A percentile compares a stretch with the other conserved stretches of the same genome.
phyloP scores from a whole-genome alignment of 2,888 invertebrate species.

The Cyrtodaria siliqua region DNA sequence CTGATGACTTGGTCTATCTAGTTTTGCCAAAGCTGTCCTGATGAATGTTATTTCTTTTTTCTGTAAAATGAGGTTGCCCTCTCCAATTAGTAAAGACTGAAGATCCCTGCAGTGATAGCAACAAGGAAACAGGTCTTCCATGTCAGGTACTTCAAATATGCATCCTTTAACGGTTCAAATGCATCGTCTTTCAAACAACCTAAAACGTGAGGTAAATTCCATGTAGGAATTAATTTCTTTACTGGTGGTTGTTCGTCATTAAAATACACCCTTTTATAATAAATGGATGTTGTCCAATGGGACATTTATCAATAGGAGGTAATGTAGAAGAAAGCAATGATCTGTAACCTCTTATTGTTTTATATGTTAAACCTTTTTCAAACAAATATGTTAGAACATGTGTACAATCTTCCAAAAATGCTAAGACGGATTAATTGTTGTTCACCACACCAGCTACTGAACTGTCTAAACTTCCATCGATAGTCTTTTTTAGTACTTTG shows the following conservation, averaged over 20 bases:
- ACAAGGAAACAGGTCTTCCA: constrained; percentile 16
- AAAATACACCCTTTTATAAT: too few species aligned
- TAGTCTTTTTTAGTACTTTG: constrained; percentile 22
- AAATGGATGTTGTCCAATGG: constrained; percentile 38
- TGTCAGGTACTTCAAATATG: constrained; percentile 16
- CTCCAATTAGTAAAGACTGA: too few species aligned
- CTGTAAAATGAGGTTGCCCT: too few species aligned
- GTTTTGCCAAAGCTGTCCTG: constrained; percentile 20
- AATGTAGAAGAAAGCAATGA: constrained; percentile 26
- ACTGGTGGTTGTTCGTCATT: constrained; percentile 39
- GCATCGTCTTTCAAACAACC: constrained; percentile 29
- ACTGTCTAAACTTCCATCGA: constrained; percentile 29
- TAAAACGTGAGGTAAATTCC: constrained; percentile 35
- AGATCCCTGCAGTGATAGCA: not conserved
- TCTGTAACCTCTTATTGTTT: constrained; percentile 23
- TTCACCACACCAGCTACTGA: constrained; percentile 48
- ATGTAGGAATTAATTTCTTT: constrained; percentile 33
- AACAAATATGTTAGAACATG: constrained; percentile 18
- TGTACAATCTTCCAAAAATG: constrained; percentile 26
- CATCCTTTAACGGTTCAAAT: constrained; percentile 28
- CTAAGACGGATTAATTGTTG: constrained; percentile 38
- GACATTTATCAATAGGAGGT: constrained; percentile 16
- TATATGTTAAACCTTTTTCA: too few species aligned
- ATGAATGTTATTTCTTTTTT: too few species aligned
- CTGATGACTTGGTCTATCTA: constrained; percentile 21